These are phyloP conservation scores for Oppia nitens DNA, from an alignment of 1,140 invertebrate species.

Conservation along the genomic window DNA sequence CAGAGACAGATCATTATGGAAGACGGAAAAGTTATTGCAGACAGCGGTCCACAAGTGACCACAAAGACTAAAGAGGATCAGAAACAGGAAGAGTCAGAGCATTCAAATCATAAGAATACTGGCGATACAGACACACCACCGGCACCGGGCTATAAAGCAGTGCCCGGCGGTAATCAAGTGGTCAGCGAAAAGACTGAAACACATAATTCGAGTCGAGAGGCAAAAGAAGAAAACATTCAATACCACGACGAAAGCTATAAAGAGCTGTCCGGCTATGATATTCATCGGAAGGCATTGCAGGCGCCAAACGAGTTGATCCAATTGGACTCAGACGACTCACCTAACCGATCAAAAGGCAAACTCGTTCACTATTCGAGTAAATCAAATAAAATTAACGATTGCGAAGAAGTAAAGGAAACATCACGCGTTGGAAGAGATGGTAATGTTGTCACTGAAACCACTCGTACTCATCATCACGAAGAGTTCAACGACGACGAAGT, in stretches of 20 bases:
- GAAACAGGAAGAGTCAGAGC: constrained; percentile 47
- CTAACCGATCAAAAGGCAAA: constrained; percentile 12
- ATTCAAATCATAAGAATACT: constrained; percentile 6
- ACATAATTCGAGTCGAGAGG: constrained; percentile 21
- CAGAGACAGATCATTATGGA: constrained; percentile 71
- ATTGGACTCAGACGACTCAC: constrained; percentile 9
- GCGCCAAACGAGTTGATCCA: constrained; percentile 19
- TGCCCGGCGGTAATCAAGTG: constrained; percentile 15
- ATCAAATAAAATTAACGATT: constrained; percentile 55
- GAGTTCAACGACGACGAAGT: constrained; percentile 40
- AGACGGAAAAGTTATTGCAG: constrained; percentile 70
- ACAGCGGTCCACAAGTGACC: constrained; percentile 69
- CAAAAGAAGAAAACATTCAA: constrained; percentile 23
- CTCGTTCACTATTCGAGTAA: constrained; percentile 25
- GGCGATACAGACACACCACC: constrained; percentile 7
- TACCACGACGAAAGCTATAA: constrained; percentile 23
- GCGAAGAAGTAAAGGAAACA: constrained; percentile 57
- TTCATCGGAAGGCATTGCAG: constrained; percentile 18
- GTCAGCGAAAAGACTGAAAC: constrained; percentile 23
- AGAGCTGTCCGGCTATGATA: constrained; percentile 21
- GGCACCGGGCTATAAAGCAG: background rate
- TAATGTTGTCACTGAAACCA: constrained; percentile 58
- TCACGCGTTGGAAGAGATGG: constrained; percentile 42
- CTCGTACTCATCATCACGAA: constrained; percentile 36
- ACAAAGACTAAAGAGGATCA: constrained; percentile 75